These are phyloP conservation scores for Phyllotreta cruciferae DNA, from an alignment of 2,888 invertebrate species.

Conservation along the genomic window DNA sequence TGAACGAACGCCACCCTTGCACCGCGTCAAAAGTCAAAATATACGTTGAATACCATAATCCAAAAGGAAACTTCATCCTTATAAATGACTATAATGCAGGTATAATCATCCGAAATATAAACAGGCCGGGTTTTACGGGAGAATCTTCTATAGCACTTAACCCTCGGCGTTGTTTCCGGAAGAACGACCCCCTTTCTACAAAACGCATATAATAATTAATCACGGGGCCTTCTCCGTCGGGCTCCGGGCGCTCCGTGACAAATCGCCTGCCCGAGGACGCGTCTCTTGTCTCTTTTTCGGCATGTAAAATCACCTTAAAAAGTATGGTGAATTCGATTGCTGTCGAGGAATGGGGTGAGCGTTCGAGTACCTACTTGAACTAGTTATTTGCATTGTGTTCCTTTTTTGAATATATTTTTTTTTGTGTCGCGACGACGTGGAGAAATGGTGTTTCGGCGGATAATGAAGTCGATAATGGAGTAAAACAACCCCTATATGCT, in stretches of 20 bases:
- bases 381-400: conserved; percentile 46
- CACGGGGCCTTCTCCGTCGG: conserved; percentile 49
- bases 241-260: conserved; percentile 53
- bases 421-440: conserved; percentile 42
- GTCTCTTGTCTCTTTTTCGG: conserved; percentile 50
- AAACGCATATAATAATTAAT: conserved; percentile 54
- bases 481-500: neutral
- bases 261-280: conserved; percentile 56
- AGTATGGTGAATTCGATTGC: conserved; percentile 39
- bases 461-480: conserved; percentile 18
- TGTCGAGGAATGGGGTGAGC: conserved; percentile 31
- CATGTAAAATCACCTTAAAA: conserved; percentile 33
- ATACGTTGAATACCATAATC: conserved; percentile 24
- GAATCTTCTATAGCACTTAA: conserved; percentile 48
- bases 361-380: conserved; percentile 36
- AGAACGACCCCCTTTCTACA: conserved; percentile 39
- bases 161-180: conserved; percentile 50
- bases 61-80: conserved; percentile 35
- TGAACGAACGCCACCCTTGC: no score
- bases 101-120: conserved; percentile 32
- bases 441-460: conserved; percentile 39
- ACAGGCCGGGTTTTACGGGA: conserved; percentile 26
- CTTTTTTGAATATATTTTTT: conserved; percentile 44
- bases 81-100: conserved; percentile 36
- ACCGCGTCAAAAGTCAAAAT: conserved; percentile 11